Evolutionary conservation across 2,797 vertebrate species (phyloP), one percentile per base, ranked within the genome.

Genomic region (Kryptolebias ocellatus): DNA sequence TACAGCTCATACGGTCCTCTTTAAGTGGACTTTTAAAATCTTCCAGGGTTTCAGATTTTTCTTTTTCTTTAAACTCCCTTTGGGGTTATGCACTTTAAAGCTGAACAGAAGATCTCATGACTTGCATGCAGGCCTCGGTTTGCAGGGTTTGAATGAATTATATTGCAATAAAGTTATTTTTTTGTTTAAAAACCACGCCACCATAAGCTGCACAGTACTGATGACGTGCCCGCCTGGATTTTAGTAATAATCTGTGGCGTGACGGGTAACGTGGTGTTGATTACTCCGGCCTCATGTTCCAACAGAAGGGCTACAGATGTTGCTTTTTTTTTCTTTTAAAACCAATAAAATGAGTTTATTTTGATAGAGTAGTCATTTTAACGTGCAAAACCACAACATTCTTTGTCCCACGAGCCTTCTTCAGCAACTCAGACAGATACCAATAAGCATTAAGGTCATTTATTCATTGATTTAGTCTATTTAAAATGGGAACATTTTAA

Each of bases 1-100:
- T 24, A 18, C 37, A n/a, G 72, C 1, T 61, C 74, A 83, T 64
- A 31, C 77, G 80, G 70, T 80, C 44, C 70, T 60, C 49, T 34
- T 86, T 78, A 81, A 45, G 1, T 39, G 17, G 34, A 11, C 29
- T 2, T 39, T 14, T 18, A 1, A 15, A 34, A 6, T 3, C 6
- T 3, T 27, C 18, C 45, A 3, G 44, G 28, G 18, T n/a, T 46
- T 46, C 15, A 17, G 2, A 0, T n/a, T 37, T 29, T 27, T 53
- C 6, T 3, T 39, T 17, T 18, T n/a, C 1, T 17, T 20, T 10
- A 3, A 3, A 14, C 24, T 70, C 60, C 70, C 39, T 4, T 16
- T 9, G 28, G 44, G 68, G 42, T 65, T 56, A 16, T 5, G 5
- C 54, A 57, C 14, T 1, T 24, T 24, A 57, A 46, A 4, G 11